Percentiles rank a stretch among this genome's conserved stretches.
phyloP scores from a whole-genome alignment of 2,797 vertebrate species.

The Pangasius krempfi region DNA sequence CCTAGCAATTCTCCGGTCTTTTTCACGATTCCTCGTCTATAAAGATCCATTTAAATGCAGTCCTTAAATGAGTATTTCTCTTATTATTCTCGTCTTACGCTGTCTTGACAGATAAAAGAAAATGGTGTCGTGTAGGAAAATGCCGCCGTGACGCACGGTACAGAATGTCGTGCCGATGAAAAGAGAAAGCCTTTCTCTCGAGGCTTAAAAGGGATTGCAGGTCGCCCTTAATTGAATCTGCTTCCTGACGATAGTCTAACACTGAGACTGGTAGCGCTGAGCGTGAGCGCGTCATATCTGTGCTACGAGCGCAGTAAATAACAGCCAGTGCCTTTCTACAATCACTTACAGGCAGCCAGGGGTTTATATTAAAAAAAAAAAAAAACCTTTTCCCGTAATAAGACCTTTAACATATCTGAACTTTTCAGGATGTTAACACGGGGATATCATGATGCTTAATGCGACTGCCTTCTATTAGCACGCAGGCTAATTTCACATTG shows the following conservation, averaged over 20 bases:
- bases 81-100: not conserved
- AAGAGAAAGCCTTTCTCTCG: constrained; percentile 35
- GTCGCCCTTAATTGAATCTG: constrained; percentile 62
- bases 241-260: constrained; percentile 60
- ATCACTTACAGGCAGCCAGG: constrained; percentile 46
- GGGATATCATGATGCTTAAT: constrained; percentile 43
- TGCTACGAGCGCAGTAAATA: constrained; percentile 49
- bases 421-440: constrained; percentile 42
- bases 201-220: constrained; percentile 59
- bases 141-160: constrained; percentile 19
- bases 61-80: constrained; percentile 1
- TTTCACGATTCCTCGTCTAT: not conserved
- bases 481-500: not conserved
- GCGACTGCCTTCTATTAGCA: not conserved
- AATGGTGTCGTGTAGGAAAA: constrained; percentile 46
- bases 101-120: constrained; percentile 41
- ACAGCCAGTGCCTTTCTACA: constrained; percentile 41
- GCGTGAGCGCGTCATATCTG: constrained; percentile 55
- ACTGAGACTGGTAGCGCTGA: constrained; percentile 57
- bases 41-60: not conserved
- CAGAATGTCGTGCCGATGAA: constrained; percentile 33
- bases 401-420: constrained; percentile 45
- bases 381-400: constrained; percentile 49
- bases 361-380: constrained; percentile 41
- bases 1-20: not conserved